These are phyloP conservation scores for Campoletis raptor DNA, from an alignment of 2,888 invertebrate species.

Conservation along the genomic window DNA sequence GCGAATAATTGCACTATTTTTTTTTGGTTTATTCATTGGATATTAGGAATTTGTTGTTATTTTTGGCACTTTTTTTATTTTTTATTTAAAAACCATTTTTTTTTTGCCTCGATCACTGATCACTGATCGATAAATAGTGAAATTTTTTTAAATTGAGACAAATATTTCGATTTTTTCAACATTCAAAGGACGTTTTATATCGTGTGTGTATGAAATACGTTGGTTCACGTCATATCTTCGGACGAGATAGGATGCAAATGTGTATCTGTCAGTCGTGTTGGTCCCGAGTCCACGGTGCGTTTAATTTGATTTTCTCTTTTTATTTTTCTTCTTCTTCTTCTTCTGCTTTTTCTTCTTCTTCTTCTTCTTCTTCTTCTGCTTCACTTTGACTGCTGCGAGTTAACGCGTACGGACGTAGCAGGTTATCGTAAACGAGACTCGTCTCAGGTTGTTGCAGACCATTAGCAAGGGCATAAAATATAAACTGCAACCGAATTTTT, in stretches of 20 bases:
- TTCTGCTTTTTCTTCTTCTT: neutral
- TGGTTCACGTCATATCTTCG: neutral
- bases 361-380: neutral
- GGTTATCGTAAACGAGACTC: constrained; percentile 16
- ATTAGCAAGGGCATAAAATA: constrained; percentile 5
- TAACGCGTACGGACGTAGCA: constrained; percentile 22
- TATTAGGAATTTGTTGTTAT: neutral
- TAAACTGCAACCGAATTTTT: neutral
- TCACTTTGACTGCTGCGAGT: constrained; percentile 14
- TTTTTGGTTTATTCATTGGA: neutral
- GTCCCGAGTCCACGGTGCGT: constrained; percentile 9
- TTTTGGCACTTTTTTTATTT: neutral
- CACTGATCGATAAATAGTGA: neutral
- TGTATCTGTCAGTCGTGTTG: constrained; percentile 6
- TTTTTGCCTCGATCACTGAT: neutral
- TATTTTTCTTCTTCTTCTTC: neutral
- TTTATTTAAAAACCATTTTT: neutral
- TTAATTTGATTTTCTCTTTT: constrained; percentile 16
- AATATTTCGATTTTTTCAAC: neutral
- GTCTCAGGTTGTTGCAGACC: constrained; percentile 1
- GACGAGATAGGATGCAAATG: constrained; percentile 6
- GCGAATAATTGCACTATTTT: too few relatives aligned
- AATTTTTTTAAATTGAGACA: neutral
- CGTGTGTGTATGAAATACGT: neutral
- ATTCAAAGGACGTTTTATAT: neutral